Base-by-base conservation (phyloP, 2,888 invertebrate species). In the Aproaerema taeniolella region DNA sequence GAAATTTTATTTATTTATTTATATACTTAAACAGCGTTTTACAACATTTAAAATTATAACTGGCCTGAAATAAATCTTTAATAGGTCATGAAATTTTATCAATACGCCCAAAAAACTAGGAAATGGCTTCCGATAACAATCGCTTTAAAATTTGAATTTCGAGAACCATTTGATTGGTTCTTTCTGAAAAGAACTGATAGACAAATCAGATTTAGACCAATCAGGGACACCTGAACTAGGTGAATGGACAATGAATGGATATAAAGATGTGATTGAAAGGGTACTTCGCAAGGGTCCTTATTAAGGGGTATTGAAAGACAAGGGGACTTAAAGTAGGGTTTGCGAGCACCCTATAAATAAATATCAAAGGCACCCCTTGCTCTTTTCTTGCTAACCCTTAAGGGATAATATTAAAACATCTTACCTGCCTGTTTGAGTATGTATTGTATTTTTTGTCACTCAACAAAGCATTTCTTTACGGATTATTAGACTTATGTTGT, bases 201-300 rank as follows among this genome's bases (percentile, higher is more conserved):
- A 71, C 67, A 72, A 79, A 79, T 79, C 67, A 57, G 68, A 78
- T 78, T 77, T 68, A 59, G 67, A 61, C 61, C 58, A 78, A 82
- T 79, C 76, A 81, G 82, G 83, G 80, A 67, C 82, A 80, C 74
- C 73, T 78, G 74, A 78, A 74, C 64, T 63, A 65, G 64, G 69
- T 68, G 68, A 69, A 75, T 57, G 51, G 41, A 47, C 32, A 63
- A 68, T 68, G 68, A 69, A 75, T 57, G 51, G 41, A 47, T 36
- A 64, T 52, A 72, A 73, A 71, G 63, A 60, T 58, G 55, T 75
- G 68, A 74, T 78, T 82, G 77, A 75, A 73, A 55, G 63, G 67
- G 59, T 54, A 65, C 75, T 73, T 64, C 57, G 58, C 55, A 46
- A 77, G 79, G 61, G 66, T 58, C 51, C 80, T 83, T 85, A 67